Conservation (phyloP, 2,888 invertebrate genomes). For the Gortyna flavago region DNA sequence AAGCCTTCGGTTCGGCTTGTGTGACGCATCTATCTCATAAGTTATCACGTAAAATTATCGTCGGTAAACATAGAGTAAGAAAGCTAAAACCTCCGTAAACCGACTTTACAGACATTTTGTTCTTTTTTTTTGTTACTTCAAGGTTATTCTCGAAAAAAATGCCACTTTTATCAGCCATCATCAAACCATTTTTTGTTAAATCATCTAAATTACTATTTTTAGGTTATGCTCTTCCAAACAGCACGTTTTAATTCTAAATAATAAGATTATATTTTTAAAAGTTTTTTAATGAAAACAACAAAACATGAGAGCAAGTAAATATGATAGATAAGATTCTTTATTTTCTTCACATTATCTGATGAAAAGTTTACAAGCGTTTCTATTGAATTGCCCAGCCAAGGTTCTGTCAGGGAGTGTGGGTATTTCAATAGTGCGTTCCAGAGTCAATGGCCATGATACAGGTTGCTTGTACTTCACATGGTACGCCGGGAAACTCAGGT, state of each 20-base stretch:
- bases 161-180: too few relatives aligned
- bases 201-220: neutral
- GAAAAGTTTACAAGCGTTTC: constrained; percentile 85
- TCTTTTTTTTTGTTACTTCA: too few relatives aligned
- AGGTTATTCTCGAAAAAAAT: too few relatives aligned
- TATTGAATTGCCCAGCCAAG: constrained; percentile 87
- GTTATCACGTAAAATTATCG: too few relatives aligned
- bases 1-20: too few relatives aligned
- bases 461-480: constrained; percentile 90
- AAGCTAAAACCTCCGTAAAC: too few relatives aligned
- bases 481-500: constrained; percentile 87
- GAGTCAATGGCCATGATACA: constrained; percentile 82
- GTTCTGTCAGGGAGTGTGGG: constrained; percentile 88
- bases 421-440: constrained; percentile 79
- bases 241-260: neutral
- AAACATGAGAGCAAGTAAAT: neutral
- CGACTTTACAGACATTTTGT: too few relatives aligned
- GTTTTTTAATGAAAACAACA: neutral
- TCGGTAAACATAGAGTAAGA: too few relatives aligned
- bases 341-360: constrained; percentile 14
- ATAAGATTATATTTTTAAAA: neutral
- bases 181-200: neutral
- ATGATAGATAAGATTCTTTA: neutral
- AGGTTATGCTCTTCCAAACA: too few relatives aligned
- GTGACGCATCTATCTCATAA: too few relatives aligned